Evolutionary conservation across 2,888 invertebrate genomes (phyloP).

Genomic region (Eupithecia inturbata): DNA sequence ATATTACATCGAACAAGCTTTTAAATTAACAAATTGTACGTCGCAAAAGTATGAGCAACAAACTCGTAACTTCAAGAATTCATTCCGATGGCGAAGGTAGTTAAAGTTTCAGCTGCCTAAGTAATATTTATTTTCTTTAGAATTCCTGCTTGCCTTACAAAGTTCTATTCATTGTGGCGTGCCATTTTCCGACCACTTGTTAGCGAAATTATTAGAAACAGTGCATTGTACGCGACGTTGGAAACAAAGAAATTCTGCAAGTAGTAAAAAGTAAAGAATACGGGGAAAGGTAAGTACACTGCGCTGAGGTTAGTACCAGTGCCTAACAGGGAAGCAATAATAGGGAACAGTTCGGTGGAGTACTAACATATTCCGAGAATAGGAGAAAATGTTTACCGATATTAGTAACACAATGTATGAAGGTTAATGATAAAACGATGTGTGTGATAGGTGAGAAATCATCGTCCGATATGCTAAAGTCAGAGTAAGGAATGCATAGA

Average conservation of each 20-base stretch:
- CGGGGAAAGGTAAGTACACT: constrained; percentile 61
- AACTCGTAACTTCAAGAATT: constrained; percentile 31
- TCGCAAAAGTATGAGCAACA: constrained; percentile 20
- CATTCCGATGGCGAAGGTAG: constrained; percentile 35
- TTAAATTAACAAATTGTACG: constrained; percentile 16
- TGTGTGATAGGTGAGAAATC: constrained; percentile 53
- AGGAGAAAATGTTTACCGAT: constrained; percentile 38
- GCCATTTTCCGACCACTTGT: constrained; percentile 66
- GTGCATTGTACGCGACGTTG: constrained; percentile 66
- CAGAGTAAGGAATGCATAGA: neutral
- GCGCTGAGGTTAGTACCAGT: constrained; percentile 48
- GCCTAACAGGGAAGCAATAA: constrained; percentile 52
- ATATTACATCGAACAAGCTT: constrained; percentile 25
- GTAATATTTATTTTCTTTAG: constrained; percentile 56
- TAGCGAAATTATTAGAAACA: constrained; percentile 75
- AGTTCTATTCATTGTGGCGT: constrained; percentile 63
- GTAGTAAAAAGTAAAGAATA: constrained; percentile 71
- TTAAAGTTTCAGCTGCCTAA: constrained; percentile 41
- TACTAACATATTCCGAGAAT: constrained; percentile 39
- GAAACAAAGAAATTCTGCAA: constrained; percentile 74
- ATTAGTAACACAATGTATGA: constrained; percentile 41
- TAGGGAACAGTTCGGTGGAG: constrained; percentile 45
- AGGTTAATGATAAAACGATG: constrained; percentile 45
- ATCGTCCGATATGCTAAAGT: constrained; percentile 59
- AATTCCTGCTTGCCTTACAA: constrained; percentile 57